Evolutionary conservation across 2,888 invertebrate genomes (phyloP).

Genomic region (Pyrgus malvae): DNA sequence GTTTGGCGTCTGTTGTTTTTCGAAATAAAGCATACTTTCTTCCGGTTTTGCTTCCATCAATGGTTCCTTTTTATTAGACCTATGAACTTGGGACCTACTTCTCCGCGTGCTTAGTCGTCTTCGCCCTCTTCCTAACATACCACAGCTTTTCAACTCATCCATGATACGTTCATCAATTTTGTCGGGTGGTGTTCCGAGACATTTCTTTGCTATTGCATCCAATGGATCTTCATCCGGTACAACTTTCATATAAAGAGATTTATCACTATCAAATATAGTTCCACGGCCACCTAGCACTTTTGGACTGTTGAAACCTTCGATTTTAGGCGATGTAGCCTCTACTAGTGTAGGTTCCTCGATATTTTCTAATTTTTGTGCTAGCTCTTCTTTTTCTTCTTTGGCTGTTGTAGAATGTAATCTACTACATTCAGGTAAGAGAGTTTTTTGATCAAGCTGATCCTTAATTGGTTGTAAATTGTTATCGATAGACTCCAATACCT

Average conservation of each 20-base stretch:
- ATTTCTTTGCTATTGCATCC: conserved; percentile 36
- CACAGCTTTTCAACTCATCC: conserved; percentile 31
- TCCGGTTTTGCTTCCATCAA: background rate
- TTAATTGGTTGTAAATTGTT: background rate
- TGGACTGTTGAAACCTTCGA: conserved; percentile 47
- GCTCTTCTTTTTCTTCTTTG: conserved; percentile 45
- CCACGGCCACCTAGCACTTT: conserved; percentile 42
- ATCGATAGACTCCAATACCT: background rate
- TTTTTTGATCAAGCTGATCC: background rate
- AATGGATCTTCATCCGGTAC: conserved; percentile 15
- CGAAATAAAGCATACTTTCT: conserved; percentile 4
- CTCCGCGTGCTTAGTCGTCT: background rate
- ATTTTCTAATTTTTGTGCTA: conserved; percentile 52
- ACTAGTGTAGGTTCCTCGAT: conserved; percentile 51
- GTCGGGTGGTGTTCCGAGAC: conserved; percentile 30
- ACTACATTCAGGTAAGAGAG: background rate
- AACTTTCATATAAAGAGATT: background rate
- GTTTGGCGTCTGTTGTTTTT: background rate
- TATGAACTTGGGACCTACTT: background rate
- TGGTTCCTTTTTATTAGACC: background rate
- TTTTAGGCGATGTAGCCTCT: conserved; percentile 42
- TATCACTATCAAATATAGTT: conserved; percentile 21
- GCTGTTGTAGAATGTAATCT: conserved; percentile 41
- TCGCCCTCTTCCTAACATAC: conserved; percentile 12
- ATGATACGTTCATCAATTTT: conserved; percentile 35